Evolutionary conservation across 1,140 invertebrate species (phyloP).

Genomic region (Zaprionus capensis): DNA sequence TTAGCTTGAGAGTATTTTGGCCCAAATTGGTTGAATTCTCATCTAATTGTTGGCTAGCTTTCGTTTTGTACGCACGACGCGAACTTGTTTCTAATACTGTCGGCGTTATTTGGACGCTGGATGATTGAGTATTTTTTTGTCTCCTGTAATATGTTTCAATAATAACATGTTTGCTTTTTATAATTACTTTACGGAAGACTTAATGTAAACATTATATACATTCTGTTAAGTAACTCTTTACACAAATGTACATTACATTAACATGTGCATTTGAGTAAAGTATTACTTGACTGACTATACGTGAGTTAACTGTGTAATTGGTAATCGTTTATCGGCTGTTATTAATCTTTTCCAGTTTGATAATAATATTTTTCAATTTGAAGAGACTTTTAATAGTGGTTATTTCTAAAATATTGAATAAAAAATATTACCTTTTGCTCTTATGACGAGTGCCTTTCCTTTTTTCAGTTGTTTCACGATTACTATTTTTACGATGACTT

Average conservation of each 20-base stretch:
- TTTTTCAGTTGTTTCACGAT: conserved; percentile 40
- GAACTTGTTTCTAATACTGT: conserved; percentile 80
- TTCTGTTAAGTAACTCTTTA: no score
- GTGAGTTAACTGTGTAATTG: no score
- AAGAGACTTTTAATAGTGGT: not conserved
- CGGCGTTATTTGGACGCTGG: conserved; percentile 70
- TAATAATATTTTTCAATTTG: not conserved
- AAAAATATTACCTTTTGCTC: conserved; percentile 60
- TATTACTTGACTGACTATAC: no score
- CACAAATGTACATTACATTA: no score
- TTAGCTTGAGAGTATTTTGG: conserved; percentile 90
- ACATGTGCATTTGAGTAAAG: no score
- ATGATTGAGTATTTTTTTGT: conserved; percentile 81
- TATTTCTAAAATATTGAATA: not conserved
- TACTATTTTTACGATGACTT: conserved; percentile 49
- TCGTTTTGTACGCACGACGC: conserved; percentile 87
- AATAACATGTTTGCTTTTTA: not conserved
- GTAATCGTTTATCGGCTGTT: no score
- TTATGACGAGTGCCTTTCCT: conserved; percentile 66
- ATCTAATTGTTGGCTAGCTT: conserved; percentile 86
- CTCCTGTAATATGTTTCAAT: conserved; percentile 37
- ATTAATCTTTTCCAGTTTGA: no score
- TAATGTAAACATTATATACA: no score
- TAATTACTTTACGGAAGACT: no score
- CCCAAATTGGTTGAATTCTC: conserved; percentile 86